Evolutionary conservation across 2,888 invertebrate species (phyloP).

Genomic region (Drosophila cyrtoloma): DNA sequence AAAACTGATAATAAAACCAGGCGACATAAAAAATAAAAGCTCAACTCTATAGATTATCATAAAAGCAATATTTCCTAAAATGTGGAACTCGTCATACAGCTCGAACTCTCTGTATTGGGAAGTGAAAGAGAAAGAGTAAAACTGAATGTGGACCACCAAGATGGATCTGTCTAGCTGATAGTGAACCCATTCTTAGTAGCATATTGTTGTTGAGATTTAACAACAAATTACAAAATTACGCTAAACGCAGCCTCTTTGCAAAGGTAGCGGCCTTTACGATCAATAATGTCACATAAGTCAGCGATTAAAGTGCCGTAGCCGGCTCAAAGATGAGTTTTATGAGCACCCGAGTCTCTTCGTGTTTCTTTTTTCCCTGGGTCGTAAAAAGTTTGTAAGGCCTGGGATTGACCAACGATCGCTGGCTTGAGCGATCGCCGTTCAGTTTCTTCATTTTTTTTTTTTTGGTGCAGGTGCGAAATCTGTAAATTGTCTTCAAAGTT

Average conservation of each 20-base stretch:
- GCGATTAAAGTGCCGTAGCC: slow-evolving; percentile 67
- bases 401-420: slow-evolving; percentile 31
- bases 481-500: slow-evolving; percentile 28
- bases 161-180: slow-evolving; percentile 37
- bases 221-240: slow-evolving; percentile 78
- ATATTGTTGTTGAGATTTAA: slow-evolving; percentile 47
- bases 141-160: slow-evolving; percentile 63
- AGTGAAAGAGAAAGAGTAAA: slow-evolving; percentile 22
- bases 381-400: slow-evolving; percentile 48
- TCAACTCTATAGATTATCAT: slow-evolving; percentile 53
- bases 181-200: slow-evolving; percentile 70
- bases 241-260: slow-evolving; percentile 60
- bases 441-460: background rate
- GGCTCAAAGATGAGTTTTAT: slow-evolving; percentile 55
- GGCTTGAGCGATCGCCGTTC: slow-evolving; percentile 40
- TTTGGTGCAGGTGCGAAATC: slow-evolving; percentile 69
- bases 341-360: slow-evolving; percentile 23
- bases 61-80: slow-evolving; percentile 55
- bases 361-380: slow-evolving; percentile 28
- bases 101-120: background rate
- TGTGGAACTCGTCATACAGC: slow-evolving; percentile 26
- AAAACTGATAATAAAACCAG: slow-evolving; percentile 67
- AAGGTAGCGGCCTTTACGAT: slow-evolving; percentile 69
- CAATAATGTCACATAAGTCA: slow-evolving; percentile 81
- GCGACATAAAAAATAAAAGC: slow-evolving; percentile 71